A percentile compares a stretch with the other conserved stretches of the same genome.
Conservation (phyloP, 1,140 invertebrate species). For the Lepidurus couesii region DNA sequence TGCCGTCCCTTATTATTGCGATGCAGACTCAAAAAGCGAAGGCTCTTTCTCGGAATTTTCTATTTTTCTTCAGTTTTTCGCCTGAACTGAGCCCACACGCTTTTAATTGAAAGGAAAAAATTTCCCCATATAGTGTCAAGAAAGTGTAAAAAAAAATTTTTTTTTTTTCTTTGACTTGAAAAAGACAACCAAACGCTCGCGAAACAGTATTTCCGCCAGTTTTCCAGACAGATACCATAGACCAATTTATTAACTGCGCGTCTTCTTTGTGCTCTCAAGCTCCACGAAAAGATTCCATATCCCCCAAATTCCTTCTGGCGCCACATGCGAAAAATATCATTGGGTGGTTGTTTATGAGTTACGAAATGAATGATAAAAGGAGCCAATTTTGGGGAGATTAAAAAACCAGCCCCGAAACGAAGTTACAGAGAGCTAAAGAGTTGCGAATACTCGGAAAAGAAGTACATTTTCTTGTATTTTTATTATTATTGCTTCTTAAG, state of each 20-base stretch:
- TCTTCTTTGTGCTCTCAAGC: constrained; percentile 18
- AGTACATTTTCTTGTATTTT: neutral
- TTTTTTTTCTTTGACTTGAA: too few species aligned
- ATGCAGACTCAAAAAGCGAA: neutral
- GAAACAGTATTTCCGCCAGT: constrained; percentile 9
- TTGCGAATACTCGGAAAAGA: too few species aligned
- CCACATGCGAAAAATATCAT: neutral
- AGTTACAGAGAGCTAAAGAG: too few species aligned
- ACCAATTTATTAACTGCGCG: constrained; percentile 15
- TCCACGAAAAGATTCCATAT: constrained; percentile 22
- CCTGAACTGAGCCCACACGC: neutral
- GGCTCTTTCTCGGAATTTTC: neutral
- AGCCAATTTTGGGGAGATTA: neutral
- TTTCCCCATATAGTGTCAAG: too few species aligned
- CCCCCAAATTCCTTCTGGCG: neutral
- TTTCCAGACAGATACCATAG: neutral
- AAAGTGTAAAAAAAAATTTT: too few species aligned
- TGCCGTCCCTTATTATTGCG: neutral
- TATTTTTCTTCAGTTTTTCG: neutral
- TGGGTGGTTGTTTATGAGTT: neutral
- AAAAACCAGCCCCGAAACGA: too few species aligned
- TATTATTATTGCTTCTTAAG: neutral
- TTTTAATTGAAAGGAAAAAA: too few species aligned
- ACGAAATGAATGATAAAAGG: neutral
- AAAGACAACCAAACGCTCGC: neutral